phyloP scores from a whole-genome alignment of 2,797 vertebrate species.

The Sciaenops ocellatus region DNA sequence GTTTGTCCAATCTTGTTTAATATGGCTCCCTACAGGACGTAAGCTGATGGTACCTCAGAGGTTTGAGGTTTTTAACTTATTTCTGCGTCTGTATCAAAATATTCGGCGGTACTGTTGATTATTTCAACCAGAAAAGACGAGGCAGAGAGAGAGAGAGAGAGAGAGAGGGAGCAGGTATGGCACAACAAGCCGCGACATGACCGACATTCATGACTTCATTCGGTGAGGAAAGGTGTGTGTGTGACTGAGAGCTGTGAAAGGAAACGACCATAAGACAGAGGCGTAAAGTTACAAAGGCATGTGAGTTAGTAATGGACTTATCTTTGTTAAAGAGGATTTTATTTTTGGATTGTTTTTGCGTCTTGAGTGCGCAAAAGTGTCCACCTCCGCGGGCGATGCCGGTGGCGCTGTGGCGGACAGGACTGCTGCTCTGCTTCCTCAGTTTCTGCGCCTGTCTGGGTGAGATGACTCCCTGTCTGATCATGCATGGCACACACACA shows the following conservation, averaged over 20 bases:
- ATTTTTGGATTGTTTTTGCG: not conserved
- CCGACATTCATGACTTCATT: slow-evolving; percentile 27
- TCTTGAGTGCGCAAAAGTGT: not conserved
- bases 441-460: slow-evolving; percentile 56
- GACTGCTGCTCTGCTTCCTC: slow-evolving; percentile 65
- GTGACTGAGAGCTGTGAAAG: not conserved
- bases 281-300: rapidly evolving
- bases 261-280: not conserved
- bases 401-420: slow-evolving; percentile 55
- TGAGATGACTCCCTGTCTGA: slow-evolving; percentile 45
- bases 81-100: not conserved
- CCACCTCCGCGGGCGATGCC: slow-evolving; percentile 30
- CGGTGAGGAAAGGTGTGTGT: not conserved
- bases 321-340: not conserved
- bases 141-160: not conserved
- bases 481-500: not conserved
- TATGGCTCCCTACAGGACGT: not conserved
- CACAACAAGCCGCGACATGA: slow-evolving; percentile 65
- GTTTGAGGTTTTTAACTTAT: not conserved
- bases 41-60: not conserved
- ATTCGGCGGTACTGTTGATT: rapidly evolving
- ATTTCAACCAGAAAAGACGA: not conserved
- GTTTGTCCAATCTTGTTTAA: slow-evolving; percentile 37
- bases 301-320: not conserved
- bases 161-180: slow-evolving; percentile 9